Base-by-base conservation (phyloP, 1,140 invertebrate species). In the Aphaenogaster rudis region DNA sequence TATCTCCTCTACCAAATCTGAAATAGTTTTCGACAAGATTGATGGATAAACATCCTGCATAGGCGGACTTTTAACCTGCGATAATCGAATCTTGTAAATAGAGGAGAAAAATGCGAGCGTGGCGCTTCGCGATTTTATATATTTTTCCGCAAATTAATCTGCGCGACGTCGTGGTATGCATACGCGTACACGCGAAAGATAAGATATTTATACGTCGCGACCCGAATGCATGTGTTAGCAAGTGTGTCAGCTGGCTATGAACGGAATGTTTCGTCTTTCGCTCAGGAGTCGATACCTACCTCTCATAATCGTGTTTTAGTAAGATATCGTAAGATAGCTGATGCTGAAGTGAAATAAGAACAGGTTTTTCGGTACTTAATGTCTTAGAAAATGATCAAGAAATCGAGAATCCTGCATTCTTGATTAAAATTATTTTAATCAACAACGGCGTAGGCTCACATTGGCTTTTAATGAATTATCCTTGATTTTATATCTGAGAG, bases 201-300 rank as follows among this genome's bases (percentile, higher is more conserved):
- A 84, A 84, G 80, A 84, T 84, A 84, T 84, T 84, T 84, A 76
- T 84, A 76, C 42, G 13, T 74, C 42, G 69, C 54, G 80, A 84
- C 80, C 69, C 69, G 80, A 74, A 84, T 84, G 69, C 80, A 84
- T 84, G 42, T 45, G 69, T 84, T 76, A 63, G 45, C 69, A 84
- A 84, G 80, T 84, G 8, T 76, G 80, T 74, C 80, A 74, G 17
- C 28, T 84, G 80, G 28, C 54, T 84, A 63, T 48, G 57, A 61
- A 21, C 69, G 80, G 69, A 84, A 84, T 84, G 57, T 50, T 52
- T 52, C 36, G n/a, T 21, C 57, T 76, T 84, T 84, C 67, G 66
- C 36, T n/a, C 54, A 48, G 21, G n/a, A 76, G n/a, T 36, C 54
- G 57, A 84, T 33, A 57, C 17, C 66, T 33, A 57, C 17, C 79